phyloP scores from a whole-genome alignment of 2,888 invertebrate genomes.

The Leuctra nigra region DNA sequence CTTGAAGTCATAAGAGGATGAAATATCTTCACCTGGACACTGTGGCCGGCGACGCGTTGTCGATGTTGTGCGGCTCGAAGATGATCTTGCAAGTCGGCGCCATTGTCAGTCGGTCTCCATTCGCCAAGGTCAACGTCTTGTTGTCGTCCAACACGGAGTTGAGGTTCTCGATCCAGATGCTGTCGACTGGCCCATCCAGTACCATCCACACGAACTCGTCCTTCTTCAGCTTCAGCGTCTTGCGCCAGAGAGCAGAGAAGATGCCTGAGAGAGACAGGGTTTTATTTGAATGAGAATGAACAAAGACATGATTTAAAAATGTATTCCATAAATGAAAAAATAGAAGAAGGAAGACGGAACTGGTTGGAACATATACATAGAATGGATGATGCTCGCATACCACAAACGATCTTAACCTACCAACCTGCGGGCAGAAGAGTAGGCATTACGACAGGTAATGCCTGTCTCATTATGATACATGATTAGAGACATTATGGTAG shows the following conservation, averaged over 20 bases:
- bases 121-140: constrained; percentile 89
- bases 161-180: constrained; percentile 97
- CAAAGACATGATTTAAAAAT: too few species aligned
- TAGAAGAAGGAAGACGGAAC: too few species aligned
- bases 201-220: constrained; percentile 91
- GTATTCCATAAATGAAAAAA: too few species aligned
- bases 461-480: too few species aligned
- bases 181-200: constrained; percentile 93
- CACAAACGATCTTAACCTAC: too few species aligned
- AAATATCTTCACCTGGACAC: constrained; percentile 58
- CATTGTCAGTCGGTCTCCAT: constrained; percentile 93
- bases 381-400: too few species aligned
- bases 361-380: too few species aligned
- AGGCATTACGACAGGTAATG: too few species aligned
- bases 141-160: constrained; percentile 97
- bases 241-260: constrained; percentile 93
- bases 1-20: not conserved
- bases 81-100: constrained; percentile 91
- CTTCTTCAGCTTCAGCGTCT: constrained; percentile 82
- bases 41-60: constrained; percentile 95
- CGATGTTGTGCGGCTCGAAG: constrained; percentile 95
- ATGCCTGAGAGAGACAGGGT: too few species aligned
- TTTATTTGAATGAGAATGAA: too few species aligned
- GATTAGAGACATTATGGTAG: too few species aligned
- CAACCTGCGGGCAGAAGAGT: too few species aligned